phyloP scores from a whole-genome alignment of 1,140 invertebrate genomes.

The Pseudachorutes palmiensis region DNA sequence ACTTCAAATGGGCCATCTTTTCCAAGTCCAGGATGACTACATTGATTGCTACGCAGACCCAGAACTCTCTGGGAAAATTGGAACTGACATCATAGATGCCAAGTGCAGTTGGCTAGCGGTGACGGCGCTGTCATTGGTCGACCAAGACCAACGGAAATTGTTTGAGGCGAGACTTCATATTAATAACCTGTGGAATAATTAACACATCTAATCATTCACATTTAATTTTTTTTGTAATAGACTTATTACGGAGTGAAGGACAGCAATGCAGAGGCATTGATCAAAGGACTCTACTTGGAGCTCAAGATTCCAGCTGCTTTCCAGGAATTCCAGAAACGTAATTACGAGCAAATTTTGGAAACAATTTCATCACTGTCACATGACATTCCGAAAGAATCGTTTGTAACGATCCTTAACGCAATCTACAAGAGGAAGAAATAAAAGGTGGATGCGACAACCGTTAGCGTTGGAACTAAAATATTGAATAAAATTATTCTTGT shows the following conservation, averaged over 20 bases:
- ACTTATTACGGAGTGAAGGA: slow-evolving; percentile 16
- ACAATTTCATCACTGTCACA: not conserved
- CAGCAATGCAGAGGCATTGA: not conserved
- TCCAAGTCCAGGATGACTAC: slow-evolving; percentile 58
- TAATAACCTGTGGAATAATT: too few relatives aligned
- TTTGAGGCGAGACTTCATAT: not conserved
- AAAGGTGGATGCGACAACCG: too few relatives aligned
- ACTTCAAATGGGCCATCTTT: slow-evolving; percentile 54
- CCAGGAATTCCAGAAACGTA: not conserved
- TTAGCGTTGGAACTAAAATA: too few relatives aligned
- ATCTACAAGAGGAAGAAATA: slow-evolving; percentile 11
- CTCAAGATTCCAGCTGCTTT: not conserved
- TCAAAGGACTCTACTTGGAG: slow-evolving; percentile 16
- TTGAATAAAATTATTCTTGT: too few relatives aligned
- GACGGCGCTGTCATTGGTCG: slow-evolving; percentile 71
- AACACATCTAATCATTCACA: too few relatives aligned
- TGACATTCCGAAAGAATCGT: not conserved
- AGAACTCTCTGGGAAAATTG: slow-evolving; percentile 52
- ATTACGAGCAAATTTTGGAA: not conserved
- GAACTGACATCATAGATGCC: slow-evolving; percentile 84
- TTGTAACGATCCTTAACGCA: not conserved
- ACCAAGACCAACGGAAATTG: slow-evolving; percentile 53
- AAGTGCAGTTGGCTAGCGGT: slow-evolving; percentile 93
- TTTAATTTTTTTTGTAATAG: slow-evolving; percentile 62
- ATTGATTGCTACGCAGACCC: slow-evolving; percentile 55